Evolutionary conservation across 2,113 vertebrate genomes (phyloP).

Genomic region (Crotalus viridis): DNA sequence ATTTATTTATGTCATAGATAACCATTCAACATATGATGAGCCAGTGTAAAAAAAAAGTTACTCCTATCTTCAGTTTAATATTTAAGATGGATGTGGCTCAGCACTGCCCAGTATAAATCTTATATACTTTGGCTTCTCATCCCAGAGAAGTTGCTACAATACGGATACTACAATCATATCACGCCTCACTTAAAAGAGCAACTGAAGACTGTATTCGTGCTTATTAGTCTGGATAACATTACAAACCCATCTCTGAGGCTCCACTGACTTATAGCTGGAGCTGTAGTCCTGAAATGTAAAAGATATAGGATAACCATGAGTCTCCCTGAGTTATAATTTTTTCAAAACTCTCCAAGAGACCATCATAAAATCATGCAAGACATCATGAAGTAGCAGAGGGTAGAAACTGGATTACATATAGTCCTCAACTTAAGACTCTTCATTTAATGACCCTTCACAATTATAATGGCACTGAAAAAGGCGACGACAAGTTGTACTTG

Average conservation of each 20-base stretch:
- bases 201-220: neutral
- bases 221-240: neutral
- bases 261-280: neutral
- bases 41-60: neutral
- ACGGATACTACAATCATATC: neutral
- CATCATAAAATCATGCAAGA: neutral
- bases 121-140: neutral
- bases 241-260: neutral
- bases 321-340: neutral
- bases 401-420: neutral
- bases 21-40: neutral
- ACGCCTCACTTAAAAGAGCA: neutral
- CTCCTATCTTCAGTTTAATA: neutral
- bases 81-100: neutral
- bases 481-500: neutral
- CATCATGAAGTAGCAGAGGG: neutral
- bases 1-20: neutral
- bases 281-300: neutral
- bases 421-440: neutral
- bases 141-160: neutral
- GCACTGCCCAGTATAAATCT: neutral
- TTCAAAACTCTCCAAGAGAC: neutral
- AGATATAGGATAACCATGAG: neutral
- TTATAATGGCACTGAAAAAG: neutral
- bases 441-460: neutral